Evolutionary conservation across 92 coral and sea anemone genomes (phyloP).

Genomic region (Zoanthus solanderi): DNA sequence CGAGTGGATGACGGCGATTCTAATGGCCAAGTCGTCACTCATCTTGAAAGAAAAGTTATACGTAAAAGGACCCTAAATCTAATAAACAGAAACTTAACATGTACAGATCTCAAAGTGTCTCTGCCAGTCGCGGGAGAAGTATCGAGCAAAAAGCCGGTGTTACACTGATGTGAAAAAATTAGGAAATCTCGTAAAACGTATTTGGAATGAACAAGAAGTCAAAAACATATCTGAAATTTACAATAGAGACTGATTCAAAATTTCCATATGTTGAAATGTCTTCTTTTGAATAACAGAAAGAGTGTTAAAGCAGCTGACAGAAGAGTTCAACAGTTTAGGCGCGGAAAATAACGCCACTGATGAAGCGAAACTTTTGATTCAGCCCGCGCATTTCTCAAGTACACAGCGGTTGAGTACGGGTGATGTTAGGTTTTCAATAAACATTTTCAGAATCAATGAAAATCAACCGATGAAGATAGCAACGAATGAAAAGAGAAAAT

Average conservation of each 20-base stretch:
- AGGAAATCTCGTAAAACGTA: background rate
- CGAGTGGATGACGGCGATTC: conserved; percentile 44
- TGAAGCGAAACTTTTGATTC: background rate
- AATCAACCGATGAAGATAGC: background rate
- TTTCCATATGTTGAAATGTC: conserved; percentile 24
- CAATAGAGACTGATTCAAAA: background rate
- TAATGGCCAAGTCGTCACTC: conserved; percentile 27
- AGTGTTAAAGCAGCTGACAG: background rate
- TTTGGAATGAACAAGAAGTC: background rate
- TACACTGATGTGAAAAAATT: background rate
- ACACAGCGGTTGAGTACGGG: background rate
- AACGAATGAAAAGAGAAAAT: background rate
- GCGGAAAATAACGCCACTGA: background rate
- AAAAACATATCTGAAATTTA: background rate
- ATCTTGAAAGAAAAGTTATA: conserved; percentile 28
- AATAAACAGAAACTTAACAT: background rate
- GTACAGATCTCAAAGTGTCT: background rate
- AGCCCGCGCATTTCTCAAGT: background rate
- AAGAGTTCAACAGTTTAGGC: conserved; percentile 10
- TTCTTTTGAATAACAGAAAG: background rate
- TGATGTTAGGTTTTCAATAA: background rate
- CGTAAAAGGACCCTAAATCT: background rate
- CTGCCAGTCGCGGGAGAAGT: background rate
- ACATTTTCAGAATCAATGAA: background rate
- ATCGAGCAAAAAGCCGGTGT: background rate